A percentile compares a stretch with the other conserved stretches of the same genome.
Conservation (phyloP, 1,140 invertebrate genomes). For the Panagrolaimus sp. region DNA sequence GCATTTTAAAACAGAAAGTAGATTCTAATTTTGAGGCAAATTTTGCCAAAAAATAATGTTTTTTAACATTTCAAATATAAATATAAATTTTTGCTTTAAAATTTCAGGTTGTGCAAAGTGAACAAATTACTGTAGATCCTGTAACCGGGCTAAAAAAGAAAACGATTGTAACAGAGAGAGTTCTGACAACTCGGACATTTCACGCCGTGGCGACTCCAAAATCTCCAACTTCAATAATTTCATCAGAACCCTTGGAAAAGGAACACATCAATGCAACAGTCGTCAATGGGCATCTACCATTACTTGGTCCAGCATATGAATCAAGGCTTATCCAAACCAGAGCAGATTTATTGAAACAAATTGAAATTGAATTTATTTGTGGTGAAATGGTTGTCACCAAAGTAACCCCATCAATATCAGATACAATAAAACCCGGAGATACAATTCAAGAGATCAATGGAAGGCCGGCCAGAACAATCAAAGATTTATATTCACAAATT, state of each 20-base stretch:
- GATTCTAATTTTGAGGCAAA: too few relatives aligned
- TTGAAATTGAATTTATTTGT: constrained; percentile 24
- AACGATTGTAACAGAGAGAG: constrained; percentile 48
- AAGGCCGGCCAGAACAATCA: constrained; percentile 30
- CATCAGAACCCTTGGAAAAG: neutral
- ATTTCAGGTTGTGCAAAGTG: constrained; percentile 35
- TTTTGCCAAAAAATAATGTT: too few relatives aligned
- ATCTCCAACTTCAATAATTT: neutral
- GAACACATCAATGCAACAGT: neutral
- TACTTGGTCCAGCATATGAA: constrained; percentile 33
- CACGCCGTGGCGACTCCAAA: constrained; percentile 19
- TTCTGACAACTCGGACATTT: constrained; percentile 40
- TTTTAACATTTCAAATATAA: too few relatives aligned
- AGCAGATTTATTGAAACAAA: constrained; percentile 23
- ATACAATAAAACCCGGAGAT: constrained; percentile 49
- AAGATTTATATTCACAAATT: constrained; percentile 38
- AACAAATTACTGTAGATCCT: constrained; percentile 46
- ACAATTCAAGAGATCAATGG: constrained; percentile 54
- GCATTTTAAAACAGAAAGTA: too few relatives aligned
- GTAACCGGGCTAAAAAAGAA: constrained; percentile 48
- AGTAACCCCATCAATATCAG: constrained; percentile 34
- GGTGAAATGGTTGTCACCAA: constrained; percentile 50
- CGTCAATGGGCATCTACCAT: constrained; percentile 24
- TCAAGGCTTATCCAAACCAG: constrained; percentile 22
- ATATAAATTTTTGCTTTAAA: too few relatives aligned